Percentiles rank a stretch among this genome's conserved stretches.
phyloP scores from a whole-genome alignment of 2,113 vertebrate species.

The Protobothrops flavoviridis region DNA sequence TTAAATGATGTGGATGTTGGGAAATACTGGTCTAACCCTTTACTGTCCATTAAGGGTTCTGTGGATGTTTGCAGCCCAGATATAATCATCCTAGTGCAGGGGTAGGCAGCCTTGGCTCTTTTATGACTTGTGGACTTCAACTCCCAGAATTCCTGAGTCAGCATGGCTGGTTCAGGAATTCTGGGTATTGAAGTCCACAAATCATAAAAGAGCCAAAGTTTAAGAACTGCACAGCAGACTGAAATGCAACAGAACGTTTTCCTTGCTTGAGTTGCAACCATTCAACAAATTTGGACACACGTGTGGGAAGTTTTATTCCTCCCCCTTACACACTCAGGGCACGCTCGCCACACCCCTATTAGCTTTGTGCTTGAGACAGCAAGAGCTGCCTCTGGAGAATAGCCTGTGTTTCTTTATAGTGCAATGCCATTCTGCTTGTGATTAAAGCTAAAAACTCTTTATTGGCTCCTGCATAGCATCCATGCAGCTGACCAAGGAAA shows the following conservation, averaged over 20 bases:
- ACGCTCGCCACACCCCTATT: background rate
- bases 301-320: background rate
- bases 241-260: background rate
- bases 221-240: background rate
- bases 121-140: no score
- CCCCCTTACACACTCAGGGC: background rate
- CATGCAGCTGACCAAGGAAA: background rate
- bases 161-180: no score
- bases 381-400: background rate
- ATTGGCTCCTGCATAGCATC: background rate
- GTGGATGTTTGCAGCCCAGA: no score
- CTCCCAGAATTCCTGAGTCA: no score
- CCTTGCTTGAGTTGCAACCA: background rate
- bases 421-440: background rate
- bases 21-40: no score
- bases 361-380: background rate
- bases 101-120: no score
- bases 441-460: background rate
- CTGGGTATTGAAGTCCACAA: no score
- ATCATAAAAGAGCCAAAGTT: no score
- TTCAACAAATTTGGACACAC: background rate
- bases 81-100: no score
- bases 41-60: no score
- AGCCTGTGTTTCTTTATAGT: background rate
- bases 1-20: no score